Conservation (phyloP, 2,888 invertebrate genomes). For the Eustalomyia histrio region DNA sequence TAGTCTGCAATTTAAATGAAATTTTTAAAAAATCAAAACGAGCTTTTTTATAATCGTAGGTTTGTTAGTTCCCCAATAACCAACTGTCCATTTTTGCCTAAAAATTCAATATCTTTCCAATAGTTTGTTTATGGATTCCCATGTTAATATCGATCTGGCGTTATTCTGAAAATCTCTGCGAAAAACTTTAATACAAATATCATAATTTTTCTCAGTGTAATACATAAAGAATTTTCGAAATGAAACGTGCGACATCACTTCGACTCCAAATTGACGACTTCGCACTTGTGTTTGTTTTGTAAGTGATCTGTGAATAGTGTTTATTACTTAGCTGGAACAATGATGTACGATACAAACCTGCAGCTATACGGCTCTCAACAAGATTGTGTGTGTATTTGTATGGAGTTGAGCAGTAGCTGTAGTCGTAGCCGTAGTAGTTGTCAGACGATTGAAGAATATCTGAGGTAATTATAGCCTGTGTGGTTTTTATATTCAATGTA, state of each 20-base stretch:
- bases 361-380: constrained; percentile 1
- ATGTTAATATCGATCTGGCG: too few relatives aligned
- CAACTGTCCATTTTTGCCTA: too few relatives aligned
- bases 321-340: constrained; percentile 32
- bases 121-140: too few relatives aligned
- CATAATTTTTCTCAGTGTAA: constrained; percentile 40
- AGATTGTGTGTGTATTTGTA: neutral
- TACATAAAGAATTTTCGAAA: constrained; percentile 30
- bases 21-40: too few relatives aligned
- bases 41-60: too few relatives aligned
- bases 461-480: constrained; percentile 59
- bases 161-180: too few relatives aligned
- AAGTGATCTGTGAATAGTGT: constrained; percentile 51
- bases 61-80: too few relatives aligned
- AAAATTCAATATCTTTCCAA: too few relatives aligned
- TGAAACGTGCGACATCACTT: constrained; percentile 62
- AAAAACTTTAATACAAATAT: too few relatives aligned
- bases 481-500: constrained; percentile 38
- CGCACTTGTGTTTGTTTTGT: constrained; percentile 59
- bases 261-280: constrained; percentile 60
- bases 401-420: constrained; percentile 32
- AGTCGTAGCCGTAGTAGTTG: neutral
- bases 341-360: constrained; percentile 10
- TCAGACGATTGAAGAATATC: constrained; percentile 41
- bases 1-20: too few relatives aligned